Base-by-base conservation (phyloP, 2,113 vertebrate species). In the Sturnira hondurensis region DNA sequence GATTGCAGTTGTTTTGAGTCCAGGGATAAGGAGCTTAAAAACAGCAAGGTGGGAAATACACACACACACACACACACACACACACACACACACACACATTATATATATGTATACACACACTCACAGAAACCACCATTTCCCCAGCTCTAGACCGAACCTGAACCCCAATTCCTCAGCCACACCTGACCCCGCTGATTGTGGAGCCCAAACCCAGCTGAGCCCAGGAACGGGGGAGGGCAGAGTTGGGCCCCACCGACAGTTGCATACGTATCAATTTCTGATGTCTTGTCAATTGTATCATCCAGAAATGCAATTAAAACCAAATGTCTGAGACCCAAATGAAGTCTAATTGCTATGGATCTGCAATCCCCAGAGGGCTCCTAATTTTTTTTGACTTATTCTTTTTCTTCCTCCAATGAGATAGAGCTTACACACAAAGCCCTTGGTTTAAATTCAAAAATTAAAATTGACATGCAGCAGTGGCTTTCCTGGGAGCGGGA, bases 401-500 rank as follows among this genome's bases (percentile, higher is more conserved):
- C 98, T 98, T 97, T 97, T 98, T 95, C 97, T 98, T 98, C 93
- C 95, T 98, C 97, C n/a, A 38, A 98, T 52, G 96, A 98, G 98
- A 98, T 97, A 96, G 97, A 98, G 98, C 98, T 99, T 98, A 98
- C 98, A 97, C 97, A 98, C 98, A 98, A 99, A 99, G 98, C 98
- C 97, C 98, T 98, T 38, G 36, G 97, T 99, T 99, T 98, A 98
- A 98, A 98, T 98, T 98, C 98, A 98, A 98, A 99, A 99, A 98
- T 98, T 98, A 99, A 98, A 99, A 99, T 98, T 99, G 98, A 98
- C 98, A 99, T 98, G 98, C 98, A 98, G 98, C 91, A 83, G 97
- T 97, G 98, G 98, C 98, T 96, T 97, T 96, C 98, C 98, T 89
- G 89, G 97, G 97, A 98, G 96, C 91, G 19, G 96, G 98, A 98